Base-by-base conservation (phyloP, 2,113 vertebrate species). In the Epinephelus cyanopodus region DNA sequence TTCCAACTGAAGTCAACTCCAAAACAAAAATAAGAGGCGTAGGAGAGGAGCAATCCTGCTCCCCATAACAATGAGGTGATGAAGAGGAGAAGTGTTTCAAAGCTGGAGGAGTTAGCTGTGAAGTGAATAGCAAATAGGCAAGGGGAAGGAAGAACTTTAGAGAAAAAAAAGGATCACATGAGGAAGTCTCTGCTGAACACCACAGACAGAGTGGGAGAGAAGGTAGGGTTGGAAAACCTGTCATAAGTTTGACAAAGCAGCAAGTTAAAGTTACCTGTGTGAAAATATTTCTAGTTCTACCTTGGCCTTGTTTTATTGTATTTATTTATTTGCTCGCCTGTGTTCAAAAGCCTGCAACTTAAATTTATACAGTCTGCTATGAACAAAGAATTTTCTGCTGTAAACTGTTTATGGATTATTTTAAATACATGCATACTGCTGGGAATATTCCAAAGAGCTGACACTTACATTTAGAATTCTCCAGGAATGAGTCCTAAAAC, bases 41-140 rank as follows among this genome's bases (percentile, higher is more conserved):
- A 84, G 85, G 60, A 83, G 72, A 81, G 23, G 57, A 67, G 74
- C 52, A 12, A 65, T 8, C 42, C 82, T 73, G 77, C 81, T 90
- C 68, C 63, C 57, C 83, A 93, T 89, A 88, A 92, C 83, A 91
- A 93, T 88, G 89, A 91, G 81, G 83, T 53, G 82, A 90, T 84
- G 76, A 89, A 86, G 87, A 79, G 87, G 10, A 53, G n/a, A 84
- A 23, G 69, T n/a, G 77, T 84, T 90, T 89, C 87, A 85, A 79
- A 88, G 87, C 65, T 48, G 82, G 47, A 48, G 80, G 86, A 89
- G 89, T 66, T 21, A 19, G 85, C 71, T 84, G 87, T 86, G 87
- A 83, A 84, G 72, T 62, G 90, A 92, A 92, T 89, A 54, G 74
- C 77, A 91, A 91, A 91, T 47, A 81, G 85, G 82, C 15, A 18